Evolutionary conservation across 2,113 vertebrate genomes (phyloP).

Genomic region (Rallus limicola): DNA sequence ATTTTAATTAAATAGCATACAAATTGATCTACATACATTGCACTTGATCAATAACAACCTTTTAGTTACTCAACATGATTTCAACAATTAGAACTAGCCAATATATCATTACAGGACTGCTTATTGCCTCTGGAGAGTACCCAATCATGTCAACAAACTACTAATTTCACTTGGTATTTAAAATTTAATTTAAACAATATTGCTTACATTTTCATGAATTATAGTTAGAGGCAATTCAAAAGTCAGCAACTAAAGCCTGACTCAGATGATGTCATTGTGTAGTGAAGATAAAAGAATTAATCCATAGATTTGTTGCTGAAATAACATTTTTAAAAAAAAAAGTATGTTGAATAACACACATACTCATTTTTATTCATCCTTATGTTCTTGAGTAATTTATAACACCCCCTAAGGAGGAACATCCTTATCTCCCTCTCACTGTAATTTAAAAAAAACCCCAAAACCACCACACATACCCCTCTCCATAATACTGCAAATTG

Average conservation of each 20-base stretch:
- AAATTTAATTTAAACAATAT: conserved; percentile 2
- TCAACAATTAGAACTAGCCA: background rate
- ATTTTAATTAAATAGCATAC: background rate
- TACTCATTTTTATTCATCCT: background rate
- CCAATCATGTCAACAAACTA: background rate
- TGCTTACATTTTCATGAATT: background rate
- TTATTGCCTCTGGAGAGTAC: background rate
- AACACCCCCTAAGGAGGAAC: background rate
- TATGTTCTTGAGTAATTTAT: background rate
- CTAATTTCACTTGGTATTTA: background rate
- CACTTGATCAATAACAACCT: background rate
- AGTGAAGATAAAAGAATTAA: background rate
- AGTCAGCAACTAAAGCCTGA: background rate
- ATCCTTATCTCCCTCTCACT: background rate
- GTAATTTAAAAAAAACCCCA: background rate
- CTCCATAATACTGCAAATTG: too few species aligned
- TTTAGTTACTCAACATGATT: background rate
- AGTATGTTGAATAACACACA: background rate
- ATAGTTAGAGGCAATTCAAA: background rate
- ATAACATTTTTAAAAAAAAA: background rate
- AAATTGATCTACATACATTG: background rate
- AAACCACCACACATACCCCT: too few species aligned
- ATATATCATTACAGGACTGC: background rate
- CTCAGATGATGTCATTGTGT: background rate
- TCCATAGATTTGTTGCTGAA: background rate